Base-by-base conservation (phyloP, 2,888 invertebrate species). In the Exocentrus adspersus region DNA sequence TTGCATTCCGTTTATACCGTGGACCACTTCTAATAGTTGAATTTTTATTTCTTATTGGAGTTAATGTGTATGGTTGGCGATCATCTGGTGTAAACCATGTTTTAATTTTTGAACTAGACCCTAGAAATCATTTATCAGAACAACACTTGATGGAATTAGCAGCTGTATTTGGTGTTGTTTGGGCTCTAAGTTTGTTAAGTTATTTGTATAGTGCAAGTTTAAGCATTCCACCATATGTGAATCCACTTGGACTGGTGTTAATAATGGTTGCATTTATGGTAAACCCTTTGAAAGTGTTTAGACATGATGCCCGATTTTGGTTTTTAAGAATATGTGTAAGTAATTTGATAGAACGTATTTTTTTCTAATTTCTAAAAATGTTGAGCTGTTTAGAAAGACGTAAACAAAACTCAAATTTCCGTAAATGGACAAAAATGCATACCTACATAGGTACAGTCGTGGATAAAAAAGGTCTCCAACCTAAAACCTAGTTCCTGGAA, bases 11-110 rank as follows among this genome's bases (percentile, higher is more conserved):
- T 9, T 85, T 95, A 68, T 95, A 93, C 80, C 86, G 94, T 7
- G 92, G 92, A 0, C 91, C 92, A 2, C 87, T 94, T 63, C 86
- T 94, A 1, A 84, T 94, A 50, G 89, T 92, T 53, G 86, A 91
- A 70, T 91, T 91, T 77, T 83, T 92, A 43, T 92, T 92, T 79
- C 84, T 93, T 20, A 89, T 93, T 81, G 92, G 92, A 48, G 87
- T 92, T 48, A 93, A 93, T 81, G 90, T 92, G 0, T 92, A 92
- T 76, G 92, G 92, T 20, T 93, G 92, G 92, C 82, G 92, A 62
- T 89, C 91, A 7, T 91, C 92, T 0, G 93, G 93, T 10, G 92
- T 93, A 1, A 93, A 93, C 79, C 93, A 93, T 80, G 92, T 93
- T 12, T 85, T 93, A 1, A 93, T 93, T 65, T 93, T 93, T 77